Base-by-base conservation (phyloP, 1,140 invertebrate species). In the Dermatophagoides farinae region DNA sequence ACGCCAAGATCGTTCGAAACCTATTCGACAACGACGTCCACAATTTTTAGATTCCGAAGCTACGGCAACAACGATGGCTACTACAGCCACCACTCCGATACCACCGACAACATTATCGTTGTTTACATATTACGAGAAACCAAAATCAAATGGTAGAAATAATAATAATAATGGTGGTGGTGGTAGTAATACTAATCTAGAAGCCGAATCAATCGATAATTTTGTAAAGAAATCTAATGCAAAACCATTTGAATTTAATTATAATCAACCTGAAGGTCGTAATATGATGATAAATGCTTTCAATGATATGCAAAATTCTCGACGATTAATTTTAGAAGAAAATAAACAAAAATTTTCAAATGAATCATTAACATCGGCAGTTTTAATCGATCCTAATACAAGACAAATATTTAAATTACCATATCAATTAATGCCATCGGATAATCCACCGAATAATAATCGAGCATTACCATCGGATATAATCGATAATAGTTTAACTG, bases 221-320 rank as follows among this genome's bases (percentile, higher is more conserved):
- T 38, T 54, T 38, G 22, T 9, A 4, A 25, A 16, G 43, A 23
- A 60, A 58, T 40, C 61, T 20, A 41, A 51, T 22, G 38, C 1
- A 38, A 61, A 18, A 57, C 59, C 62, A 16, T 64, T 64, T 51
- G 46, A 43, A 37, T 64, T 64, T 47, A 40, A 25, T 44, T 64
- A 64, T 23, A 61, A 57, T 53, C 25, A 20, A 11, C 62, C 62
- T 2, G 51, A 39, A 20, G 57, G 50, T 38, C 46, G 62, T 53
- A 55, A 46, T 38, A 12, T 2, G 18, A 18, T 47, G 25, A 47
- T 47, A 44, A 44, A 25, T 40, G 44, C 43, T 2, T 49, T 60
- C 44, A 60, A 60, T 50, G 58, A 60, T 18, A 37, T 55, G 23
- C 31, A 31, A 8, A 55, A 55, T 40, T n/a, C 53, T 22, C 53